A percentile compares a stretch with the other conserved stretches of the same genome.
phyloP scores from a whole-genome alignment of 2,888 invertebrate genomes.

The Thymelicus acteon region DNA sequence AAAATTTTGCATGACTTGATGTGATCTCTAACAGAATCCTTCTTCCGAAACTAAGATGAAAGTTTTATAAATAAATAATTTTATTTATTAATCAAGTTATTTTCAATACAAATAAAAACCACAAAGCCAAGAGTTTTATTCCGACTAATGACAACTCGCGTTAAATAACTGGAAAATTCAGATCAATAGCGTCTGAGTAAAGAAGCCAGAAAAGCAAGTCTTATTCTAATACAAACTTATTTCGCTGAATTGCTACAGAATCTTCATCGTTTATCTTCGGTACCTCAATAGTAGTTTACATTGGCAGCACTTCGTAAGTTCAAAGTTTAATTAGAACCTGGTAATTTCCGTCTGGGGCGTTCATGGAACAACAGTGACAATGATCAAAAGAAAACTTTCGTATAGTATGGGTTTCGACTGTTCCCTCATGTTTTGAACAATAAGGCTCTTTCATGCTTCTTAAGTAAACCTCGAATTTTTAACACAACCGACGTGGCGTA shows the following conservation, averaged over 20 bases:
- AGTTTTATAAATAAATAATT: too few relatives aligned
- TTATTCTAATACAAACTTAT: not conserved
- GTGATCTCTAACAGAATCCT: too few relatives aligned
- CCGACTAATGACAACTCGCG: not conserved
- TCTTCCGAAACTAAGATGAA: too few relatives aligned
- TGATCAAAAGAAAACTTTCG: constrained; percentile 16
- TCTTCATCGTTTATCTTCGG: not conserved
- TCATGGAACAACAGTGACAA: constrained; percentile 6
- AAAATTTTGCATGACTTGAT: too few relatives aligned
- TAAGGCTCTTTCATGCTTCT: too few relatives aligned
- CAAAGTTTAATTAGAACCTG: constrained; percentile 16
- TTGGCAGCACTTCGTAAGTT: not conserved
- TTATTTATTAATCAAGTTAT: too few relatives aligned
- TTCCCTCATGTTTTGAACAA: too few relatives aligned
- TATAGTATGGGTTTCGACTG: not conserved
- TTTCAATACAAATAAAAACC: too few relatives aligned
- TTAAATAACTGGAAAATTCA: not conserved
- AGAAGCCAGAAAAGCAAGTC: too few relatives aligned
- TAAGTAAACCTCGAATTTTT: too few relatives aligned
- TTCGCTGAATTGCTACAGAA: not conserved
- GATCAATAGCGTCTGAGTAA: not conserved
- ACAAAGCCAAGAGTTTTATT: too few relatives aligned
- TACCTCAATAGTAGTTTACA: not conserved
- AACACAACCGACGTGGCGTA: too few relatives aligned
- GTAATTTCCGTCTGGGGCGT: constrained; percentile 18